phyloP scores from a whole-genome alignment of 2,888 invertebrate genomes.

The Micoletzkya japonica region DNA sequence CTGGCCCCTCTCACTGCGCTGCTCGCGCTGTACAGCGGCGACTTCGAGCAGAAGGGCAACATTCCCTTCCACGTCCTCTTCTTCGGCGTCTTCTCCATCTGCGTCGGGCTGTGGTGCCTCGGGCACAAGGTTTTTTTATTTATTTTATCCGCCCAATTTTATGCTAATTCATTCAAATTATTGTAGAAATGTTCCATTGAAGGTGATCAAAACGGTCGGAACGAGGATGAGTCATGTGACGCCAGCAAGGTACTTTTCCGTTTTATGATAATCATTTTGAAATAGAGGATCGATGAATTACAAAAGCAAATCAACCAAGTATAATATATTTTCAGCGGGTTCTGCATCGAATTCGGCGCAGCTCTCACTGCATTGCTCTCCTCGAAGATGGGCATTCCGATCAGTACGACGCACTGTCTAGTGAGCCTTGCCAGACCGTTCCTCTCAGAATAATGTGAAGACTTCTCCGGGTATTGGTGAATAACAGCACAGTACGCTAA shows the following conservation, averaged over 20 bases:
- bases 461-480: no score
- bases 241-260: slow-evolving; percentile 84
- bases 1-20: slow-evolving; percentile 94
- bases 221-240: slow-evolving; percentile 94
- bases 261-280: no score
- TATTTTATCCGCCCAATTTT: background rate
- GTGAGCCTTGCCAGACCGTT: no score
- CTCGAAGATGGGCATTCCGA: slow-evolving; percentile 91
- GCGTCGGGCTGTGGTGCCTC: slow-evolving; percentile 91
- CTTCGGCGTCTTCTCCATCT: slow-evolving; percentile 91
- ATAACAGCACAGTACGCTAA: background rate
- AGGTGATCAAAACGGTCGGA: slow-evolving; percentile 95
- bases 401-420: slow-evolving; percentile 97
- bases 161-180: background rate
- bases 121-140: slow-evolving; percentile 26
- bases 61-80: slow-evolving; percentile 87
- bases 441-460: no score
- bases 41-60: slow-evolving; percentile 76
- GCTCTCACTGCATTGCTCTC: slow-evolving; percentile 92
- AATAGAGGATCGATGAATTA: background rate
- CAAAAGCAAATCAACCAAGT: slow-evolving; percentile 12
- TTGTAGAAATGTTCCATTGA: background rate
- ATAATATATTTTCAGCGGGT: slow-evolving; percentile 73
- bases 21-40: slow-evolving; percentile 84
- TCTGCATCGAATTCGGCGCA: slow-evolving; percentile 91